phyloP scores from a whole-genome alignment of 53 echinoderm and acorn worm genomes.

The Astropecten irregularis region DNA sequence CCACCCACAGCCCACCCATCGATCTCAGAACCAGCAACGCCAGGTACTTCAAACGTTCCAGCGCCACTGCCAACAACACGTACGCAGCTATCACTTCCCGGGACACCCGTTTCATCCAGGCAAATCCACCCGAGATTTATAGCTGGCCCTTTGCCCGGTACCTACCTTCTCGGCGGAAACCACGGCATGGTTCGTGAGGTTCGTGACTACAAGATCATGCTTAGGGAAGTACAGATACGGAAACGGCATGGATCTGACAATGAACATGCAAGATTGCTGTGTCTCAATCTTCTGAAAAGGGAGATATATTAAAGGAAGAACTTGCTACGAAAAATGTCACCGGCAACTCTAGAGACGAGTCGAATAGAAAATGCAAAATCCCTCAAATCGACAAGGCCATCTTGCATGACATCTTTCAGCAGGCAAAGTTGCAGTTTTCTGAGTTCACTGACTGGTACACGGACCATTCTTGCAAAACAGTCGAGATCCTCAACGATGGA shows the following conservation, averaged over 20 bases:
- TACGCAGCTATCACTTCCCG: too few relatives aligned
- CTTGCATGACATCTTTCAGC: background rate
- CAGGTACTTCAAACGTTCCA: too few relatives aligned
- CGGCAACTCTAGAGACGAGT: slow-evolving; percentile 11
- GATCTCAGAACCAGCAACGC: too few relatives aligned
- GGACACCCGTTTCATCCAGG: too few relatives aligned
- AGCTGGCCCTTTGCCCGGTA: background rate
- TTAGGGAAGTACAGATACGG: background rate
- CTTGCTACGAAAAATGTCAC: slow-evolving; percentile 28
- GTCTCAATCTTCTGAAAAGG: background rate
- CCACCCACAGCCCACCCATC: too few relatives aligned
- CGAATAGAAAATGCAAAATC: slow-evolving; percentile 3
- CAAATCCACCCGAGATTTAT: too few relatives aligned
- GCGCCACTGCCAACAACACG: too few relatives aligned
- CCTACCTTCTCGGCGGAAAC: slow-evolving; percentile 22
- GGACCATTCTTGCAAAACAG: background rate
- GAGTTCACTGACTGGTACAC: slow-evolving; percentile 20
- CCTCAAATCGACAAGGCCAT: background rate
- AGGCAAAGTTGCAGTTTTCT: background rate
- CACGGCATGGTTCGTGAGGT: background rate
- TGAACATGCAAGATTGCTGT: slow-evolving; percentile 6
- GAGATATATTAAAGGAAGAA: slow-evolving; percentile 26
- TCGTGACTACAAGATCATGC: background rate
- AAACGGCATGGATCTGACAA: background rate
- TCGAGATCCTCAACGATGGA: slow-evolving; percentile 15